Evolutionary conservation across 23 tunicate species (phyloP).

Genomic region (Diplosoma virens): DNA sequence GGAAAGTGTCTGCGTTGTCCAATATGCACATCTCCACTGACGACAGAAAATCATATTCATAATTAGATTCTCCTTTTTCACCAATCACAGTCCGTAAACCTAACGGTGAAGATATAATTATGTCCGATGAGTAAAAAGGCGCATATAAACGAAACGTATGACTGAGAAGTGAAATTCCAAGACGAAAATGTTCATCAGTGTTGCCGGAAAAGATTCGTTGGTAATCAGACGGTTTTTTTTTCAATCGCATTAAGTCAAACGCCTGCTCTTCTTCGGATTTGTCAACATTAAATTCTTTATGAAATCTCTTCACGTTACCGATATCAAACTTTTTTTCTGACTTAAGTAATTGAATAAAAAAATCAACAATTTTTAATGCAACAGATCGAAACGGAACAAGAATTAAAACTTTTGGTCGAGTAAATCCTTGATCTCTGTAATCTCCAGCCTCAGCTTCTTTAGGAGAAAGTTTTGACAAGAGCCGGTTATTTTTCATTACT

Average conservation of each 20-base stretch:
- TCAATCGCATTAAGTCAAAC: not conserved
- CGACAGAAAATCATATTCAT: slow-evolving; percentile 83
- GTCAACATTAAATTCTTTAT: slow-evolving; percentile 55
- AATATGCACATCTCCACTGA: slow-evolving; percentile 79
- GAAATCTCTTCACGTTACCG: slow-evolving; percentile 63
- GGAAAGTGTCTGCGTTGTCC: slow-evolving; percentile 73
- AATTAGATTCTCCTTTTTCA: slow-evolving; percentile 67
- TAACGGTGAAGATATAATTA: slow-evolving; percentile 88
- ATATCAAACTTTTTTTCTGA: slow-evolving; percentile 59
- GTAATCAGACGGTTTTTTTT: slow-evolving; percentile 72
- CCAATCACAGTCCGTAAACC: slow-evolving; percentile 88
- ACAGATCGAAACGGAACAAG: slow-evolving; percentile 59
- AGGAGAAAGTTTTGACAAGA: slow-evolving; percentile 41
- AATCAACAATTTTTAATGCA: slow-evolving; percentile 52
- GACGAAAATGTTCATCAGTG: slow-evolving; percentile 83
- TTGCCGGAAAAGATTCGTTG: slow-evolving; percentile 67
- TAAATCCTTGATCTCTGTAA: slow-evolving; percentile 67
- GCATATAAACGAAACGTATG: slow-evolving; percentile 58
- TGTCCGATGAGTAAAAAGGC: slow-evolving; percentile 86
- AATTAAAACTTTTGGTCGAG: slow-evolving; percentile 74
- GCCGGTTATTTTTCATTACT: slow-evolving; percentile 44
- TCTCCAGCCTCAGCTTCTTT: slow-evolving; percentile 44
- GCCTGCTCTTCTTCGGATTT: not conserved
- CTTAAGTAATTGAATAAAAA: slow-evolving; percentile 40
- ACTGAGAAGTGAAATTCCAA: slow-evolving; percentile 53